Base-by-base conservation (phyloP, 2,888 invertebrate genomes). In the Hirtodrosophila cameraria region DNA sequence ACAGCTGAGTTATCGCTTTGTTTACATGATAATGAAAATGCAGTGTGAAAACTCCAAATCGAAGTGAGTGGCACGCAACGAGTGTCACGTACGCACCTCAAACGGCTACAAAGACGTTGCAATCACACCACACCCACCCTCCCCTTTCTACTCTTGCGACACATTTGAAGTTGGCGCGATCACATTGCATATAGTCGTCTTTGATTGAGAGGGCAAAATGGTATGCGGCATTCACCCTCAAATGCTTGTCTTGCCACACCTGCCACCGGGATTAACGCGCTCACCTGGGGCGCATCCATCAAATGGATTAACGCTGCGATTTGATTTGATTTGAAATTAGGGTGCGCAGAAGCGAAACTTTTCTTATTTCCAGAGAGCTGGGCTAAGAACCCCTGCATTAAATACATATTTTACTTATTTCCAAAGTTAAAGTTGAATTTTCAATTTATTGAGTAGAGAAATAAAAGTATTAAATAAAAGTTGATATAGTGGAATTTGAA, bases 1-100 rank as follows among this genome's bases (percentile, higher is more conserved):
- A 65, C 74, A 67, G 57, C 69, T 77, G 64, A 84, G 74, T 81
- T 79, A 79, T 74, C 82, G 82, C 85, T 81, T 85, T 85, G 82
- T 77, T 79, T 77, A 85, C 85, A 77, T 64, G 65, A 63, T 64
- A 71, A 64, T 69, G 53, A 80, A 82, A 81, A 61, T 58, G 60
- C 55, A 60, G 35, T 55, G 60, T 48, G 65, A 55, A 69, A 70
- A 49, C 53, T 50, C 49, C 46, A 54, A 60, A 46, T 46, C 54
- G 62, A 36, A 23, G 23, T 5, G 53, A 49, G 63, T 42, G 54
- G 63, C 64, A 73, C 66, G 69, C 74, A 78, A 82, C 53, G 67
- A 52, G 49, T 53, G 76, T 78, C 85, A 81, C 81, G 85, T 81
- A 81, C 82, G 65, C 85, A 79, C 68, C 64, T 54, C 38, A 68